Conservation (phyloP, 2,113 vertebrate genomes). For the Eudorcas thomsonii region DNA sequence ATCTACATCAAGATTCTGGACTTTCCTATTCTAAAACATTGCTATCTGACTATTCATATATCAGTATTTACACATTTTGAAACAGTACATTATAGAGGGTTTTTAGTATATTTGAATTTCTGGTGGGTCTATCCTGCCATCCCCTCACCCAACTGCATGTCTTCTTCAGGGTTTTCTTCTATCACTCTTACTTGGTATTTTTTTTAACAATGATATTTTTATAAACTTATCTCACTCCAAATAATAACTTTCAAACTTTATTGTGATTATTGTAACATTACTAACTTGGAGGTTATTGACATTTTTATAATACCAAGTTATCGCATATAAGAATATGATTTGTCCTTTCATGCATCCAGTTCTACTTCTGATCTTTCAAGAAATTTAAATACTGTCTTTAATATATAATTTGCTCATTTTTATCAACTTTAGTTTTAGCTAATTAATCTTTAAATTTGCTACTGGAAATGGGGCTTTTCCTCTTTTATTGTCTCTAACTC, state of each 20-base stretch:
- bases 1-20: neutral
- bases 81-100: neutral
- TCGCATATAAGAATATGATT: neutral
- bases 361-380: neutral
- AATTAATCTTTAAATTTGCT: slow-evolving; percentile 4
- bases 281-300: neutral
- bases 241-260: neutral
- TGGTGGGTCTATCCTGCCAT: neutral
- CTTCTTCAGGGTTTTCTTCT: neutral
- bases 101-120: neutral
- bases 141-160: neutral
- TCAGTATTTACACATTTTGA: neutral
- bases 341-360: neutral
- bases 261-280: neutral
- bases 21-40: neutral
- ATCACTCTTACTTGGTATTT: neutral
- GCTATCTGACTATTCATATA: neutral
- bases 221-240: neutral
- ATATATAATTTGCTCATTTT: neutral
- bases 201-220: neutral
- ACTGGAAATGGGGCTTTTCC: neutral
- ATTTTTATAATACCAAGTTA: neutral
- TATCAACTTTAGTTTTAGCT: neutral
- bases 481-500: neutral
- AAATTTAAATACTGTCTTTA: neutral